Conservation (phyloP, 1,140 invertebrate species). For the Chlorops oryzae region DNA sequence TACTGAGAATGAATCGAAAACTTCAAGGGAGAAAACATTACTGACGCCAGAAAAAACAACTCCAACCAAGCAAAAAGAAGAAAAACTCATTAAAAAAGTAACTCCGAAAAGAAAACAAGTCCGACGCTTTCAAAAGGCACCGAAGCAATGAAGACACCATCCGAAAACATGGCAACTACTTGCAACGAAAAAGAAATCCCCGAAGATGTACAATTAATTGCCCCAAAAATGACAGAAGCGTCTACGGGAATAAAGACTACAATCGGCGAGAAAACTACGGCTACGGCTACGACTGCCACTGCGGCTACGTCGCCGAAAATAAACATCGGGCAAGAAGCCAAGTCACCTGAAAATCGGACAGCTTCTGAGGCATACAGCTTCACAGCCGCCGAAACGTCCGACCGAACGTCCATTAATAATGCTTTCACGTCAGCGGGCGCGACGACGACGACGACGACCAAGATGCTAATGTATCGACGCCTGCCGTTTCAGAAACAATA, state of each 20-base stretch:
- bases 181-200: background rate
- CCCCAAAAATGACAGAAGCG: conserved; percentile 4
- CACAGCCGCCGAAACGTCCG: background rate
- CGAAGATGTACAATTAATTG: background rate
- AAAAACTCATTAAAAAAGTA: conserved; percentile 1
- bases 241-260: conserved; percentile 4
- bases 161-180: background rate
- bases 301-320: conserved; percentile 36
- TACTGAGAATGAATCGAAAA: conserved; percentile 1
- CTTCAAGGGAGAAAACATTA: conserved; percentile 12
- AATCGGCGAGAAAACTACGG: conserved; percentile 11
- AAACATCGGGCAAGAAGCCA: conserved; percentile 43
- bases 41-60: conserved; percentile 7
- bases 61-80: background rate
- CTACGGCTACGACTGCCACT: conserved; percentile 16
- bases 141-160: background rate
- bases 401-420: background rate
- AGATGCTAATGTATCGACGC: background rate
- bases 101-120: background rate
- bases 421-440: background rate
- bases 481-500: conserved; percentile 27
- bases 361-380: background rate
- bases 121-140: background rate
- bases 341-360: conserved; percentile 41
- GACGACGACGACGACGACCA: conserved; percentile 1